Base-by-base conservation (phyloP, 2,888 invertebrate genomes). In the Schrankia costaestrigalis region DNA sequence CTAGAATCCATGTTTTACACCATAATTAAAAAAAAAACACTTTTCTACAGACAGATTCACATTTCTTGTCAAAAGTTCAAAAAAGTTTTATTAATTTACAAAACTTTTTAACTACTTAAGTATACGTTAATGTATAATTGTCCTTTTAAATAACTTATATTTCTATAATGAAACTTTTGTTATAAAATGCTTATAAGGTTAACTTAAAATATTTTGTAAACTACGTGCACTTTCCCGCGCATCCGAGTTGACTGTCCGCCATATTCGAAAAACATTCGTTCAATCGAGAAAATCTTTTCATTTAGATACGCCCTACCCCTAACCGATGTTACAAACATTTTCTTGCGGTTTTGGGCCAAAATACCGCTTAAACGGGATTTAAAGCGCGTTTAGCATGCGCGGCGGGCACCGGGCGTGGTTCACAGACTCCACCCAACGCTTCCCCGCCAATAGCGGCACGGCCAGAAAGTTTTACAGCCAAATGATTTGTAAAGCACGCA, bases 311-410 rank as follows among this genome's bases (percentile, higher is more conserved):
- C 85, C 84, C 83, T 76, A 67, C 79, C 80, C 79, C 74, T 80
- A 79, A 79, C 81, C 67, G 80, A 56, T 43, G 78, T 78, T 77
- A 78, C 84, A 72, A 82, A 83, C 80, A 83, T 84, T 86, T 86
- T 85, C 85, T 78, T 84, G 85, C 71, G 86, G 85, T 85, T 86
- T 85, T 83, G 77, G 70, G 60, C 79, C 79, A 87, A 87, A 87
- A 84, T 71, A 85, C 86, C 86, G 86, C 86, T 85, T 87, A 87
- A 87, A 85, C 84, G 86, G 76, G 78, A 57, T 71, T 85, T 86
- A 86, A 79, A 71, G 49, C 78, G 68, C 78, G 78, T 79, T 85
- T 85, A 84, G 82, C 86, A 86, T 86, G 86, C 87, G 87, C 87
- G 63, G 67, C 47, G 63, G 45, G 38, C 43, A 22, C 32, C 38